phyloP scores from a whole-genome alignment of 2,888 invertebrate genomes.

The Cartodere bifasciata region DNA sequence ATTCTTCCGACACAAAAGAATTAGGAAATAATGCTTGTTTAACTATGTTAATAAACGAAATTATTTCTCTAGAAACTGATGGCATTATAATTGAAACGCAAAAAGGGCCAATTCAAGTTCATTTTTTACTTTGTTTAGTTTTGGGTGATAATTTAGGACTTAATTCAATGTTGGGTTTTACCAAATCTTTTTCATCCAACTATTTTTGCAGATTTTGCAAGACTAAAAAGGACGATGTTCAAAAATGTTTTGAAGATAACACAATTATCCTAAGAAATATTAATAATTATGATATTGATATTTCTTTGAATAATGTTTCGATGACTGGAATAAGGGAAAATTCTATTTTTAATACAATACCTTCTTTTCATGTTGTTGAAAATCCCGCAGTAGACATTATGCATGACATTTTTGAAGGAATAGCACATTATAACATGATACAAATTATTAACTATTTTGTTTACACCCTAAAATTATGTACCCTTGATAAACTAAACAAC shows the following conservation, averaged over 20 bases:
- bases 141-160: slow-evolving; percentile 15
- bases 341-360: slow-evolving; percentile 1
- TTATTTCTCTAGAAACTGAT: no score
- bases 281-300: slow-evolving; percentile 2
- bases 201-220: slow-evolving; percentile 15
- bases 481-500: slow-evolving; percentile 2
- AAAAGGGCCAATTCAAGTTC: no score
- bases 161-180: slow-evolving; percentile 11
- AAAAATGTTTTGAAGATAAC: slow-evolving; percentile 3
- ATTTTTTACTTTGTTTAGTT: no score
- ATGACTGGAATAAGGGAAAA: slow-evolving; percentile 2
- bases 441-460: slow-evolving; percentile 2
- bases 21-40: no score
- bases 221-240: slow-evolving; percentile 7
- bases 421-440: slow-evolving; percentile 6
- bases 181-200: slow-evolving; percentile 12
- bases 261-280: slow-evolving; percentile 1
- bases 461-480: slow-evolving; percentile 1
- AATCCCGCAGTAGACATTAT: slow-evolving; percentile 3
- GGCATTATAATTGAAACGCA: no score
- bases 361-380: slow-evolving; percentile 2
- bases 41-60: no score
- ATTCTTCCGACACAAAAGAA: no score
- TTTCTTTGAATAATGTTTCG: not conserved
- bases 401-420: slow-evolving; percentile 10